Base-by-base conservation (phyloP, 92 coral and sea anemone species). In the Palythoa heliodiscus region DNA sequence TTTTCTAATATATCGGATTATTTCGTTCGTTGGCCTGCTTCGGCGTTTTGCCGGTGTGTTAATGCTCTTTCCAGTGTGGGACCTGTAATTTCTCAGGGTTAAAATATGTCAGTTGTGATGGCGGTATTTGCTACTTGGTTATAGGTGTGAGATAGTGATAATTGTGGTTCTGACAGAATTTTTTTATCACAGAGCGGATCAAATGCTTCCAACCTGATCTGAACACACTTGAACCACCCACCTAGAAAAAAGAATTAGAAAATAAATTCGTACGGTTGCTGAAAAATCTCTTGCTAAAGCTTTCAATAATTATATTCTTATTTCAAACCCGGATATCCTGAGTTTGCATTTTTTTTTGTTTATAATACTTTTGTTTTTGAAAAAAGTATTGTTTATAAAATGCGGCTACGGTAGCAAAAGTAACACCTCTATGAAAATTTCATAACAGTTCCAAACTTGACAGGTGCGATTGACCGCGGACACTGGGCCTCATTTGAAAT, bases 181-280 rank as follows among this genome's bases (percentile, higher is more conserved):
- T 64, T 16, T 70, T 80, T 64, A 80, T 80, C 84, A 66, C 37
- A 48, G 37, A 50, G 72, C 84, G 84, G 84, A 80, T 80, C 84
- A 80, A 80, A 48, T 52, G 7, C 73, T 17, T 64, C 43, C 72
- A 80, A 24, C 60, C 47, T 35, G 25, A 80, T 23, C 48, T 48
- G 66, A 80, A 63, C 57, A 43, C 57, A 47, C 73, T 80, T 66
- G 63, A 78, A 64, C 84, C 84, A 80, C 84, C 84, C 74, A 80
- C 84, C 22, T 80, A 40, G 74, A 66, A 14, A 20, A 24, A 22
- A 61, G 53, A 61, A 60, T 20, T 29, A 10, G 8, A 69, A 37
- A 29, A 4, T 67, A 22, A 25, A 25, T 29, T 3, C 7, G 6
- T 43, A 11, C 39, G 11, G 7, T 9, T 25, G 24, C 24, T 43